Evolutionary conservation across 2,888 invertebrate genomes (phyloP), one percentile per base, ranked within the genome.

Genomic region (Drosophila anomalata): DNA sequence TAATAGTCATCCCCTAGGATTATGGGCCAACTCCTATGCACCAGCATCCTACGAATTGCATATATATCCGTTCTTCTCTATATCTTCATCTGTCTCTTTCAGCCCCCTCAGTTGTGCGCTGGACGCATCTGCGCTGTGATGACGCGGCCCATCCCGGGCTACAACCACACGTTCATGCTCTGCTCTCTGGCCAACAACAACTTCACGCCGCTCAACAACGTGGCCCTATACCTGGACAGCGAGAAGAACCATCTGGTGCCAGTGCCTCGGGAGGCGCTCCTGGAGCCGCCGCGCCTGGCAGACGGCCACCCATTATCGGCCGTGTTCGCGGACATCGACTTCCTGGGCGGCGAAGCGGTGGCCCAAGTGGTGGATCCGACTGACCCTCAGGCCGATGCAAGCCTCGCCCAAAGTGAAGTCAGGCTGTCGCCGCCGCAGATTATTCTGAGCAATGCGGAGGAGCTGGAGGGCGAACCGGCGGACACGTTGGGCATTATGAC

Each of bases 101-200:
- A 70, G 69, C 60, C 69, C 39, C 70, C 62, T 4, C 70, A 71
- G 20, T 14, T 71, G 47, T 62, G 56, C 47, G 56, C 72, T 33
- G 70, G 71, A 5, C 70, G 77, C 60, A 85, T 77, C 11, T 82
- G 87, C 12, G 83, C 83, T 0, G 93, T 96, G 47, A 95, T 95
- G 22, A 95, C 95, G 20, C 95, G 95, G 79, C 94, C 94, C 77
- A 95, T 96, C 5, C 94, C 95, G 26, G 93, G 94, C 0, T 95
- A 95, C 67, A 94, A 95, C 0, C 96, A 95, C 88, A 95, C 95
- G 89, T 92, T 96, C 33, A 95, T 96, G 71, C 93, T 94, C 1
- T 90, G 90, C 57, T 94, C 94, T 59, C 94, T 95, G 46, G 94
- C 94, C 48, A 88, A 86, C 50, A 93, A 95, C 66, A 94, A 95